A percentile compares a stretch with the other conserved stretches of the same genome.
Evolutionary conservation across 2,888 invertebrate genomes (phyloP).

Genomic region (Acrobasis repandana): DNA sequence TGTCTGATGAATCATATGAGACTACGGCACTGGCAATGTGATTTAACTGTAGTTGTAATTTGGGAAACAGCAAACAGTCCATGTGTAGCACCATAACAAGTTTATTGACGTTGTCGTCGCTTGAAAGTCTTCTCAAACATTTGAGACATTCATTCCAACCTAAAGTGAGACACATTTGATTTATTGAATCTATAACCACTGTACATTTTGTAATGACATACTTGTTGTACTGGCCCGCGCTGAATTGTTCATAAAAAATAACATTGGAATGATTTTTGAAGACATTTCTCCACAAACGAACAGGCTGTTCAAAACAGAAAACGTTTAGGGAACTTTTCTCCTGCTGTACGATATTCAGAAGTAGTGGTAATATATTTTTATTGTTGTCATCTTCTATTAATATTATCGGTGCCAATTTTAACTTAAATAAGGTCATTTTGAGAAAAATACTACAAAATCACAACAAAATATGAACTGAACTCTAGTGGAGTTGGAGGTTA

Average conservation of each 20-base stretch:
- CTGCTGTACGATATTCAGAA: slow-evolving; percentile 51
- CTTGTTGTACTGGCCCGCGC: slow-evolving; percentile 38
- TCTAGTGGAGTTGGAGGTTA: too few species aligned
- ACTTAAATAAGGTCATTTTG: slow-evolving; percentile 60
- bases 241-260: slow-evolving; percentile 49
- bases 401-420: slow-evolving; percentile 60
- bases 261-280: slow-evolving; percentile 47
- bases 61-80: slow-evolving; percentile 72
- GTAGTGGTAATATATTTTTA: slow-evolving; percentile 61
- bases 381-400: slow-evolving; percentile 66
- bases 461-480: too few species aligned
- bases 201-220: slow-evolving; percentile 47
- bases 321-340: slow-evolving; percentile 49
- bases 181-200: slow-evolving; percentile 68
- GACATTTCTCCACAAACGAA: slow-evolving; percentile 54
- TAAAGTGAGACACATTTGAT: slow-evolving; percentile 64
- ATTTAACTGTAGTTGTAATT: slow-evolving; percentile 67
- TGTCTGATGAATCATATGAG: slow-evolving; percentile 50
- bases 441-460: slow-evolving; percentile 5
- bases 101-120: slow-evolving; percentile 50
- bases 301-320: slow-evolving; percentile 65
- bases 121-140: slow-evolving; percentile 38
- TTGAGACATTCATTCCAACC: slow-evolving; percentile 65
- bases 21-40: slow-evolving; percentile 70
- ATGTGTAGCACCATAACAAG: slow-evolving; percentile 70